Evolutionary conservation across 2,888 invertebrate genomes (phyloP).

Genomic region (Pollenia griseotomentosa): DNA sequence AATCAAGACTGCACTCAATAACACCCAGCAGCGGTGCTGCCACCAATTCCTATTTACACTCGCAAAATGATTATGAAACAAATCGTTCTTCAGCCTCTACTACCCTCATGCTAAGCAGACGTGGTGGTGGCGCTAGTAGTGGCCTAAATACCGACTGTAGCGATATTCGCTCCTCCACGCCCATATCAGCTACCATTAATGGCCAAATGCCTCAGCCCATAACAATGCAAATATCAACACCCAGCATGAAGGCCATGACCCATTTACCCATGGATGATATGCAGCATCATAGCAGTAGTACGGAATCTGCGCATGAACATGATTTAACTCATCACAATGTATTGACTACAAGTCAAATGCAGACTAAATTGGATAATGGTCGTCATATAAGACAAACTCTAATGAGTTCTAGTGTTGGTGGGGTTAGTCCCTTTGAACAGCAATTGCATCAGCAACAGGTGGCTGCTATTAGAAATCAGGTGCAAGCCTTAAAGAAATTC

Average conservation of each 20-base stretch:
- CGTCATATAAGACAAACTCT: constrained; percentile 69
- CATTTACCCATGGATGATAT: constrained; percentile 85
- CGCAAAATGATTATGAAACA: constrained; percentile 82
- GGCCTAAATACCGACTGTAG: constrained; percentile 75
- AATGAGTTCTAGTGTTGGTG: constrained; percentile 81
- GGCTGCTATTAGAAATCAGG: constrained; percentile 81
- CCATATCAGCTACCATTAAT: constrained; percentile 69
- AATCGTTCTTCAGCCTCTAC: constrained; percentile 82
- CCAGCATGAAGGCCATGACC: constrained; percentile 87
- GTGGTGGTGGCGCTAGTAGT: constrained; percentile 76
- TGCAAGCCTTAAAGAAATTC: constrained; percentile 66
- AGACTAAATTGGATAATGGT: constrained; percentile 57
- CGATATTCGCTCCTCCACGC: constrained; percentile 76
- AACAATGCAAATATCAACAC: constrained; percentile 84
- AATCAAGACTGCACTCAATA: constrained; percentile 84
- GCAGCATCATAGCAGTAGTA: constrained; percentile 86
- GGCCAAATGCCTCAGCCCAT: constrained; percentile 77
- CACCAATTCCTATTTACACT: constrained; percentile 82
- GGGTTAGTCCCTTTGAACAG: constrained; percentile 78
- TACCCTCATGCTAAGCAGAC: constrained; percentile 81
- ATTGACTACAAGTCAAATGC: constrained; percentile 51
- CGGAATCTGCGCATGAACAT: constrained; percentile 88
- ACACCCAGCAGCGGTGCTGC: constrained; percentile 83
- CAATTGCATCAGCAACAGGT: constrained; percentile 75
- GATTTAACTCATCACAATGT: constrained; percentile 74